Evolutionary conservation across 2,888 invertebrate genomes (phyloP).

Genomic region (Lacanobia wlatinum): DNA sequence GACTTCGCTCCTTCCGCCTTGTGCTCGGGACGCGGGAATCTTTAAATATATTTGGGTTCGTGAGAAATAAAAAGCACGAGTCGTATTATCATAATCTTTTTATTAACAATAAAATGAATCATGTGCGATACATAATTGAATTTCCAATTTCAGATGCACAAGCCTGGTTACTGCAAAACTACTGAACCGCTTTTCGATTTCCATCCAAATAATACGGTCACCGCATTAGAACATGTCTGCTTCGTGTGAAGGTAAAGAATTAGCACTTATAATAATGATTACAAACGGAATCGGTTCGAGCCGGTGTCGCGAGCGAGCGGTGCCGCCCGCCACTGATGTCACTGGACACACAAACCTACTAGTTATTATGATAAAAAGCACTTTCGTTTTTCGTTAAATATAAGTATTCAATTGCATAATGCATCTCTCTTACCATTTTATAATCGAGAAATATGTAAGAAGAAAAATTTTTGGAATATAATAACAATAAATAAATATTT

Average conservation of each 20-base stretch:
- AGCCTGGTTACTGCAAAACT: slow-evolving; percentile 81
- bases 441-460: slow-evolving; percentile 89
- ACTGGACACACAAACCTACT: slow-evolving; percentile 73
- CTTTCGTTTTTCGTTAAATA: slow-evolving; percentile 83
- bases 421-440: slow-evolving; percentile 87
- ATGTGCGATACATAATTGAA: slow-evolving; percentile 89
- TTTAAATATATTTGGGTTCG: slow-evolving; percentile 11
- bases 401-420: slow-evolving; percentile 83
- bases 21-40: not conserved
- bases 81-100: slow-evolving; percentile 87
- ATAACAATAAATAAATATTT: slow-evolving; percentile 90
- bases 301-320: slow-evolving; percentile 55
- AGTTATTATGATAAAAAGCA: slow-evolving; percentile 85
- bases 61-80: slow-evolving; percentile 70
- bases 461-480: slow-evolving; percentile 89
- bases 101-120: slow-evolving; percentile 91
- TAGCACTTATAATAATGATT: slow-evolving; percentile 75
- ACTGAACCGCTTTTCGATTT: slow-evolving; percentile 74
- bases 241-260: slow-evolving; percentile 76
- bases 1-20: slow-evolving; percentile 7
- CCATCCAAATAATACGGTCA: slow-evolving; percentile 65
- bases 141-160: slow-evolving; percentile 86
- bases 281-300: slow-evolving; percentile 78
- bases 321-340: slow-evolving; percentile 59
- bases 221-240: slow-evolving; percentile 63